phyloP scores from a whole-genome alignment of 1,140 invertebrate species.

The Adoxophyes honmai region DNA sequence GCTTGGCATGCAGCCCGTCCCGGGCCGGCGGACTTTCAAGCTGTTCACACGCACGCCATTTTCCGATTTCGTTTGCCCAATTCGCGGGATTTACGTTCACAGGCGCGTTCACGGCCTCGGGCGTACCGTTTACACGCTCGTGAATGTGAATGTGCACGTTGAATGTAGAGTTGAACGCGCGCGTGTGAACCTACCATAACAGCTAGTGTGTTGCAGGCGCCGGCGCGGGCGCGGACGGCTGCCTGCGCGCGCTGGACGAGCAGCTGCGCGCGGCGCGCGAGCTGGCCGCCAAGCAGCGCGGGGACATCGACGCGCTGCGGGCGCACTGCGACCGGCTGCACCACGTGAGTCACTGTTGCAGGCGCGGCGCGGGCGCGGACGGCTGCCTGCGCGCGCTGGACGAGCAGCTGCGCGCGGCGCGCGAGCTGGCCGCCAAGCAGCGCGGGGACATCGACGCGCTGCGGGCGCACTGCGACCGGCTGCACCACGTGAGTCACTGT shows the following conservation, averaged over 20 bases:
- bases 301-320: constrained; percentile 85
- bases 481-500: constrained; percentile 80
- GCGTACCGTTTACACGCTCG: too few species aligned
- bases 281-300: constrained; percentile 84
- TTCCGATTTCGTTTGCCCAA: too few species aligned
- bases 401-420: constrained; percentile 84
- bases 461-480: constrained; percentile 80
- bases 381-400: constrained; percentile 86
- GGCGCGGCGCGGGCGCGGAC: constrained; percentile 77
- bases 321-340: constrained; percentile 82
- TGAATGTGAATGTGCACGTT: too few species aligned
- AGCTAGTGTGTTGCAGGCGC: too few species aligned
- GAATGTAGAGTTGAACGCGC: too few species aligned
- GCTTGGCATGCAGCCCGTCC: too few species aligned
- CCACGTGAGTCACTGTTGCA: constrained; percentile 71
- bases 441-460: constrained; percentile 87
- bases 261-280: constrained; percentile 86
- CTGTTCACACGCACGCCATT: too few species aligned
- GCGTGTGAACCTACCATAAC: too few species aligned
- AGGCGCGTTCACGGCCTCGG: too few species aligned
- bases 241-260: constrained; percentile 84
- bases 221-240: constrained; percentile 78
- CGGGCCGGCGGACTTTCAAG: too few species aligned
- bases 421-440: constrained; percentile 84
- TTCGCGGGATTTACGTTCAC: too few species aligned